Evolutionary conservation across 64 coral and sea anemone genomes (phyloP), one percentile per base, ranked within the genome.

Genomic region (Astreopora myriophthalma): DNA sequence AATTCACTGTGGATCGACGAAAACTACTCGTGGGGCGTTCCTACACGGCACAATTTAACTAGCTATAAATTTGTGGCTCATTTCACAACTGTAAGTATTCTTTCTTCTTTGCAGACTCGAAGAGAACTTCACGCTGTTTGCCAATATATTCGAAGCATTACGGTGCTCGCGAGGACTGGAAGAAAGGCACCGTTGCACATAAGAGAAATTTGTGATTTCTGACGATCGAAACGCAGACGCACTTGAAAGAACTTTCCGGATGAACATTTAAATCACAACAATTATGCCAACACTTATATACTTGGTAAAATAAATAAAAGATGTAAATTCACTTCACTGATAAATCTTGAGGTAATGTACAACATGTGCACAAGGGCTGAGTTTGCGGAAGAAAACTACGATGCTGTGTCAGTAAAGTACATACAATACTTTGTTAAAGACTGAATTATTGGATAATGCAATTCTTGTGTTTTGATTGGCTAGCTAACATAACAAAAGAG

Each of bases 151-250:
- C 30, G 79, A 83, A 64, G 57, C 17, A 26, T 10, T 64, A 10
- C 30, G 9, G 23, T 20, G 12, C 3, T 8, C 57, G 39, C n/a
- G 17, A 65, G 55, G 22, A 37, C 55, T 65, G 55, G 22, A 8
- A 35, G 6, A 13, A 83, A 11, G 19, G 36, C 79, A 11, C 79
- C 79, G 34, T 13, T 24, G 17, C 13, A 83, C 31, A 35, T 83
- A 26, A 17, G 79, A 33, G 79, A 65, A 11, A 83, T 83, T 25
- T 83, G 79, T 24, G 55, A 31, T 3, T 61, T 64, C 37, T 83
- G 79, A 83, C 79, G n/a, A 23, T 23, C 12, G 6, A 4, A 73
- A 73, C 6, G 0, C 2, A 22, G 70, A 37, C 6, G 16, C 34
- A 37, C 22, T 1, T 1, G 7, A 36, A 37, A 12, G 34, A 34